Conservation (phyloP, 2,113 vertebrate genomes). For the Toxostoma redivivum region DNA sequence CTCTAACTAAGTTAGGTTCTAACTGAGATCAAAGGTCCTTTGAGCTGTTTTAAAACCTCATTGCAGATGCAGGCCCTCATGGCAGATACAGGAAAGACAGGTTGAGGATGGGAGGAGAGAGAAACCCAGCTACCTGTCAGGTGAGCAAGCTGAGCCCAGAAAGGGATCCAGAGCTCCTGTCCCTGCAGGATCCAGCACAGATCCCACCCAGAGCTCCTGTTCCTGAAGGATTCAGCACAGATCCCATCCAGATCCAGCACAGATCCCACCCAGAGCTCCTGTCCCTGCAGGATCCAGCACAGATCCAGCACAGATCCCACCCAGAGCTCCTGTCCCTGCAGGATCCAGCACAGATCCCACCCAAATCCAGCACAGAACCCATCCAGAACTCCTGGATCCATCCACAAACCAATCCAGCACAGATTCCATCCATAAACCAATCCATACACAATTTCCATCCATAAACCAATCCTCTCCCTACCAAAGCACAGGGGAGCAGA, state of each 20-base stretch:
- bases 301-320: background rate
- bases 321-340: background rate
- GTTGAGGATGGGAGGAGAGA: slow-evolving; percentile 2
- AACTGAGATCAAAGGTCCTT: slow-evolving; percentile 29
- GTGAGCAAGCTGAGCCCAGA: background rate
- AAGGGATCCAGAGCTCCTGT: background rate
- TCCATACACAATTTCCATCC: background rate
- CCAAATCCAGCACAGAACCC: background rate
- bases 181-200: background rate
- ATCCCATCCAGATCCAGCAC: background rate
- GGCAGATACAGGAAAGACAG: slow-evolving; percentile 25
- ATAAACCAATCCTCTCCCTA: background rate
- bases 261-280: background rate
- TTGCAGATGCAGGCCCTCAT: background rate
- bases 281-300: background rate
- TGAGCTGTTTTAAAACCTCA: background rate
- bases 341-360: background rate
- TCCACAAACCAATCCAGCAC: too few species aligned
- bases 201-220: background rate
- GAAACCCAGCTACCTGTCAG: background rate
- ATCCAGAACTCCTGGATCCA: too few species aligned
- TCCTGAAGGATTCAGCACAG: background rate
- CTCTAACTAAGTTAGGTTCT: background rate
- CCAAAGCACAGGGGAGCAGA: background rate
- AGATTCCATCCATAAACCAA: background rate